Conservation (phyloP, 2,888 invertebrate species). For the Eristalis arbustorum region DNA sequence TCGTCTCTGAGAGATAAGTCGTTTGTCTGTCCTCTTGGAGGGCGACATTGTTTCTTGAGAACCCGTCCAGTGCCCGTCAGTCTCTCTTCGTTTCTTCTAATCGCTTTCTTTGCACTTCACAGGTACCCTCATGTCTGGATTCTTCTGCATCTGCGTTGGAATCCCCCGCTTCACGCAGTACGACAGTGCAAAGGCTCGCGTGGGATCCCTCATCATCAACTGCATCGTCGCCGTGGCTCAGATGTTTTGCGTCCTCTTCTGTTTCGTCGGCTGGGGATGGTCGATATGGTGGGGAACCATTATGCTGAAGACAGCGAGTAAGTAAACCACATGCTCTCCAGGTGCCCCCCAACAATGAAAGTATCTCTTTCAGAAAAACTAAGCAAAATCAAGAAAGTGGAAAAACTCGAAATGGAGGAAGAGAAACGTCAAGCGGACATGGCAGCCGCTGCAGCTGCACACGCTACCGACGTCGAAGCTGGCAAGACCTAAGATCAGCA, state of each 20-base stretch:
- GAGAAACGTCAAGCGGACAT: conserved; percentile 79
- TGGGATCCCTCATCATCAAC: conserved; percentile 92
- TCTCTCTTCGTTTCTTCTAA: not conserved
- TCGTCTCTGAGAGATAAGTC: not conserved
- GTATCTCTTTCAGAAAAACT: conserved; percentile 82
- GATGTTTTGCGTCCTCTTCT: conserved; percentile 95
- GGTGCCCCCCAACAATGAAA: not conserved
- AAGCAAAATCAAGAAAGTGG: conserved; percentile 83
- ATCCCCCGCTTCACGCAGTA: conserved; percentile 92
- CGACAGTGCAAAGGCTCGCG: conserved; percentile 87
- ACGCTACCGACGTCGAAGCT: conserved; percentile 80
- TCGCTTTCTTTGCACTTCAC: not conserved
- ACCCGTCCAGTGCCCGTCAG: too few species aligned
- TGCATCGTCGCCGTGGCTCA: conserved; percentile 92
- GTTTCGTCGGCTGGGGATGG: conserved; percentile 98
- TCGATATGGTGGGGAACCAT: conserved; percentile 98
- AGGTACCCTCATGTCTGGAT: conserved; percentile 95
- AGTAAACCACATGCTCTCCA: conserved; percentile 79
- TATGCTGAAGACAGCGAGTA: conserved; percentile 93
- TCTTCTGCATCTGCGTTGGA: conserved; percentile 93
- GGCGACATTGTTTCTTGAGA: too few species aligned
- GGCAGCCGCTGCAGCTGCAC: conserved; percentile 81
- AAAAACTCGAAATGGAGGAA: conserved; percentile 80
- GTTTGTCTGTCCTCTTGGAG: too few species aligned
- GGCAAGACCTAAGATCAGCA: conserved; percentile 72